phyloP scores from a whole-genome alignment of 2,113 vertebrate genomes.

The Cepphus grylle region DNA sequence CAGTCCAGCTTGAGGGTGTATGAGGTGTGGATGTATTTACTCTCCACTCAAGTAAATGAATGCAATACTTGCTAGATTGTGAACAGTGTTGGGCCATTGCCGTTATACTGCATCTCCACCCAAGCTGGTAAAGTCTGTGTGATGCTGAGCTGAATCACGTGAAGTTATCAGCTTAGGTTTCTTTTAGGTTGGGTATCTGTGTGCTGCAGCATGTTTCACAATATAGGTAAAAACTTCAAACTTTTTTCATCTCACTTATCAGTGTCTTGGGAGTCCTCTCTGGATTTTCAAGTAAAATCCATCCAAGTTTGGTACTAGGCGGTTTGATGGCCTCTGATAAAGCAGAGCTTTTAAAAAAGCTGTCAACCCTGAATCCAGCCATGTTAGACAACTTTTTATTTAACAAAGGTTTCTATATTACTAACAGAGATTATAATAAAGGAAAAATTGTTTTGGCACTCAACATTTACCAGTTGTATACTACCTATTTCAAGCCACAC shows the following conservation, averaged over 20 bases:
- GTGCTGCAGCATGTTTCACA: background rate
- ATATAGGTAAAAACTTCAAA: background rate
- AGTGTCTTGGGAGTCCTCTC: background rate
- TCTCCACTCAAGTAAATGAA: background rate
- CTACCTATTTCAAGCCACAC: background rate
- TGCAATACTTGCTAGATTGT: background rate
- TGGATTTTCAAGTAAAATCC: background rate
- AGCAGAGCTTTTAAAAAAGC: background rate
- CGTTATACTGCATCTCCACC: accelerated
- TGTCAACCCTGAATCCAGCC: background rate
- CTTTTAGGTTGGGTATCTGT: background rate
- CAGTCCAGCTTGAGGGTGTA: background rate
- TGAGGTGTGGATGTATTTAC: background rate
- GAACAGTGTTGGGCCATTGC: background rate
- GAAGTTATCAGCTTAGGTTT: background rate
- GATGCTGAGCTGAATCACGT: background rate
- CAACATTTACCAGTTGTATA: background rate
- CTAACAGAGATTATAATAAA: background rate
- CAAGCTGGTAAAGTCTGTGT: background rate
- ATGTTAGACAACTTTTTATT: background rate
- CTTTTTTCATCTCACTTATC: background rate
- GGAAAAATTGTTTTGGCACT: background rate
- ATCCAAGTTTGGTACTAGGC: background rate
- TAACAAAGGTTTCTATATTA: background rate
- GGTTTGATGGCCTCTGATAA: background rate